Evolutionary conservation across 2,888 invertebrate species (phyloP), one percentile per base, ranked within the genome.

Genomic region (Pachymerium ferrugineum): DNA sequence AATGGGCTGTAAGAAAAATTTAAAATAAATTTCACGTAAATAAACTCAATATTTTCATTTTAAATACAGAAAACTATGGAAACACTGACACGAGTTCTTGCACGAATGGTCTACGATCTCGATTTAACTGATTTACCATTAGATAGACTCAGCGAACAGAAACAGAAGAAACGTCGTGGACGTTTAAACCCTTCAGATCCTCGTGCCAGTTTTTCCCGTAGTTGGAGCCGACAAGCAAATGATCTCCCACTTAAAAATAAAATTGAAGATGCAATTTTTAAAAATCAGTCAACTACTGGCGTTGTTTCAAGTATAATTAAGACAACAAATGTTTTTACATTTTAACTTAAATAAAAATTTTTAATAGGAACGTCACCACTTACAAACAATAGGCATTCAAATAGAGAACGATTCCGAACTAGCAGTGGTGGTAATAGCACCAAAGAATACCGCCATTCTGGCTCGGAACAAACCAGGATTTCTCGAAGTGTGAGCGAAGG

Each of bases 21-120:
- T 70, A 35, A 70, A 29, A 42, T 31, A 19, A 30, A 42, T 67
- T 54, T 73, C 10, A 16, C 73, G 14, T 69, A 69, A 67, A 22
- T 74, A 68, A 30, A 68, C 68, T 14, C 28, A 68, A 22, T 54
- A 6, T 54, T 19, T n/a, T 12, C 5, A 70, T 62, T 73, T 12
- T 25, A 22, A 38, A 47, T 81, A 0, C 78, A 93, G 89, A 95
- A 95, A 89, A 95, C 94, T n/a, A 89, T 98, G 89, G 97, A 97
- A 81, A 97, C 96, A 0, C 83, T 98, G 77, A 98, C 97, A 0
- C 87, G 97, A 76, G 97, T 98, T 38, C 85, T 99, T 74, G 96
- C 97, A 0, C 88, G 95, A 19, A 95, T 97, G 82, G 95, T 98
- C 25, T 98, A 97, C 81, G 91, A 92, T 78, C 86, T 98, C 77